Evolutionary conservation across 2,888 invertebrate genomes (phyloP), one percentile per base, ranked within the genome.

Genomic region (Clistopyga incitator): DNA sequence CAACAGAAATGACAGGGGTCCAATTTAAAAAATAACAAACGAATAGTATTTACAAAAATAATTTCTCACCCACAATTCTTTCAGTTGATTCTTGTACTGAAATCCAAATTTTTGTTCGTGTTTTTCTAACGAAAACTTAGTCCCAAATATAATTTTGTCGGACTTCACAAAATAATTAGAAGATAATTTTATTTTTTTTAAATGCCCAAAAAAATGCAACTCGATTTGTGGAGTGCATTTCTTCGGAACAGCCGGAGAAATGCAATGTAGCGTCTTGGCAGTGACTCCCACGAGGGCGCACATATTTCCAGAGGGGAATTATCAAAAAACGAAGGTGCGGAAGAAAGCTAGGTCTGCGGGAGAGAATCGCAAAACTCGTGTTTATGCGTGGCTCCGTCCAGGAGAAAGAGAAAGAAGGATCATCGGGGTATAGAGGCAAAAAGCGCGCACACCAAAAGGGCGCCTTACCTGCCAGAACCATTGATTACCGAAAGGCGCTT

Each of bases 391-490:
- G 75, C 68, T 82, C 59, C 71, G 42, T 81, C 74, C 74, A 10
- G 70, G 68, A 75, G 61, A 65, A 54, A 72, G 52, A 74, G 79
- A 65, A 20, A 72, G 67, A 71, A 71, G 56, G 38, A 71, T 47
- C 23, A 59, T 23, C 70, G 54, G 61, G 54, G 61, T 34, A 70
- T 68, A 61, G 76, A 79, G 67, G 29, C 78, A 59, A 67, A 38
- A 38, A 64, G 42, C 38, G 79, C 34, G 61, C 77, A 88, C 89
- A 89, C 89, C 89, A 90, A 91, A 91, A 90, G 88, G 90, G 84
- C 89, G 90, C 89, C 91, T 90, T 92, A 92, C 92, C 92, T 93
- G 91, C 90, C 90, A 90, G 89, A 92, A 92, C 92, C 93, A 90
- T 91, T 92, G 92, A 93, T 93, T 93, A 93, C 90, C 91, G 90